phyloP scores from a whole-genome alignment of 2,888 invertebrate genomes.

The Diadromus collaris region DNA sequence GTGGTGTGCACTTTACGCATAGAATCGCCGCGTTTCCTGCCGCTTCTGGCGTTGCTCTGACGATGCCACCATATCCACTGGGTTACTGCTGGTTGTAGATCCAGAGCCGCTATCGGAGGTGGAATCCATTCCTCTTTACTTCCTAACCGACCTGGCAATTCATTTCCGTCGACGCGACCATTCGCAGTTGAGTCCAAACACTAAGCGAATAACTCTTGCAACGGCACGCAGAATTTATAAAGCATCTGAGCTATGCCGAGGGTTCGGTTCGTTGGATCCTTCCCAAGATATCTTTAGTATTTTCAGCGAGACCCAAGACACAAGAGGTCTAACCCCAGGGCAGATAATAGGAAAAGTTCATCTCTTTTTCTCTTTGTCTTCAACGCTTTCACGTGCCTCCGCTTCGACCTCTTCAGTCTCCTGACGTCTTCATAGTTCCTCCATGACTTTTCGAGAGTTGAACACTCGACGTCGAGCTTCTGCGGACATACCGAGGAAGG shows the following conservation, averaged over 20 bases:
- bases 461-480: conserved; percentile 45
- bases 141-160: conserved; percentile 17
- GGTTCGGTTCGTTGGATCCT: conserved; percentile 33
- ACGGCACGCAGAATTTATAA: conserved; percentile 27
- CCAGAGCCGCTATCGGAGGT: neutral
- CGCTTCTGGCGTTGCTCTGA: neutral
- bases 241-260: conserved; percentile 17
- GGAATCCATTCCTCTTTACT: neutral
- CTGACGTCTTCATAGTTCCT: conserved; percentile 59
- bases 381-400: conserved; percentile 42
- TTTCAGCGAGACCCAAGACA: conserved; percentile 35
- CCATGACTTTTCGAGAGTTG: conserved; percentile 14
- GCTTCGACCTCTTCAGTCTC: conserved; percentile 36
- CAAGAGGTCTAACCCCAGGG: conserved; percentile 11
- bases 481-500: conserved; percentile 63
- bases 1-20: conserved; percentile 31
- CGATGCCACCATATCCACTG: conserved; percentile 6
- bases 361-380: conserved; percentile 26
- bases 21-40: conserved; percentile 30
- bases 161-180: conserved; percentile 18
- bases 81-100: neutral
- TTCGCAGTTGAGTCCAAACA: neutral
- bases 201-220: conserved; percentile 23
- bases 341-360: conserved; percentile 56
- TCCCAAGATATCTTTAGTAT: conserved; percentile 37